Base-by-base conservation (phyloP, 2,797 vertebrate genomes). In the Lithobates pipiens region DNA sequence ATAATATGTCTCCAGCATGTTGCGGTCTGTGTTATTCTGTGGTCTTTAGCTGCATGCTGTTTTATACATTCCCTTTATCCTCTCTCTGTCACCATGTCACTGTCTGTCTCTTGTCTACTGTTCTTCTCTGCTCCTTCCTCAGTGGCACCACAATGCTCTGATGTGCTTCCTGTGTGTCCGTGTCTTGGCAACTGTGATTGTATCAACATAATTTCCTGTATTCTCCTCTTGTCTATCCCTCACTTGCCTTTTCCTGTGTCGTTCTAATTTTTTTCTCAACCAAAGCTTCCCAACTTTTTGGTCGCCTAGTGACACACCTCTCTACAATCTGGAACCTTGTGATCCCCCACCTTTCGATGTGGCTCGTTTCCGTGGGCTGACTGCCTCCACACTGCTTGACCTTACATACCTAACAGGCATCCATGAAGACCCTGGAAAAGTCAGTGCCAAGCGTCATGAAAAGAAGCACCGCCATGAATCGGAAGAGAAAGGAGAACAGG, bases 281-380 rank as follows among this genome's bases (percentile, higher is more conserved):
- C 97, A 97, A 99, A 98, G 97, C 97, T 99, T 98, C 97, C 97
- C 97, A 98, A 97, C 97, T 98, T 99, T 99, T 95, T 99, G 98
- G 97, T 99, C 98, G 91, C 97, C 98, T 98, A 99, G 98, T 97
- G 98, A 99, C 95, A 99, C 98, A 85, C 98, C 98, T 0, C 80
- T 99, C 86, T 99, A 98, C 95, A 99, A 99, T 93, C 94, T 99
- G 97, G 98, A 99, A 83, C 97, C 98, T 67, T 99, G 97, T 13
- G 98, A 99, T 91, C 98, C 98, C 2, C 94, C 98, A 93, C 96
- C 97, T 54, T 99, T 99, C 57, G 98, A 99, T 9, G 97, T 99
- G 90, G 95, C 96, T 0, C 96, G 97, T 91, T 97, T 99, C 91
- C 96, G 96, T 34, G 98, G 98, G 86, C 94, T 99, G 91, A 99